Percentiles rank a stretch among this genome's conserved stretches.
Evolutionary conservation across 92 coral and sea anemone species (phyloP).

Genomic region (Scolanthus callimorphus): DNA sequence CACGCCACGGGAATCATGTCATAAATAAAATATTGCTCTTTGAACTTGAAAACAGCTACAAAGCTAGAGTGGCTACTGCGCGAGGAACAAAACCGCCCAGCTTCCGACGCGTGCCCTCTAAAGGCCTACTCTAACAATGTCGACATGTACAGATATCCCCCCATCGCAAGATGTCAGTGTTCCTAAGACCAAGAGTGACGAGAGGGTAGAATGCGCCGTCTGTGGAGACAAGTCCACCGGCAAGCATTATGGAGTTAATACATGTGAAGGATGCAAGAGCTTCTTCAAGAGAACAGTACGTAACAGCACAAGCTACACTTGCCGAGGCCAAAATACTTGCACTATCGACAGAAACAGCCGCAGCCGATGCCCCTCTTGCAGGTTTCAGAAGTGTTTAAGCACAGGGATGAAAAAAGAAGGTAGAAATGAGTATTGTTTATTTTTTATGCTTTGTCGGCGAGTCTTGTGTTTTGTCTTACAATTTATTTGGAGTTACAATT

Average conservation of each 20-base stretch:
- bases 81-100: background rate
- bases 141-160: constrained; percentile 46
- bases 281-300: constrained; percentile 91
- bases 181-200: constrained; percentile 50
- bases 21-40: constrained; percentile 19
- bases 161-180: constrained; percentile 25
- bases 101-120: background rate
- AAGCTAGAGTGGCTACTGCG: background rate
- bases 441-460: too few relatives aligned
- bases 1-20: constrained; percentile 21
- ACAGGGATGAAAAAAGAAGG: constrained; percentile 93
- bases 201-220: constrained; percentile 75
- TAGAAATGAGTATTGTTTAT: background rate
- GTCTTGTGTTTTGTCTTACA: background rate
- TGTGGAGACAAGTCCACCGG: constrained; percentile 89
- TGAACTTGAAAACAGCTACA: constrained; percentile 42
- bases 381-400: constrained; percentile 76
- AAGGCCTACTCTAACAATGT: constrained; percentile 9
- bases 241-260: constrained; percentile 83
- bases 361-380: constrained; percentile 87
- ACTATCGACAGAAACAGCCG: constrained; percentile 72
- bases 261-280: constrained; percentile 90
- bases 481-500: too few relatives aligned
- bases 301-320: constrained; percentile 78
- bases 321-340: constrained; percentile 75